These are phyloP conservation scores for Ctenochaetus hawaiiensis DNA, from an alignment of 2,797 vertebrate genomes.

Conservation along the genomic window DNA sequence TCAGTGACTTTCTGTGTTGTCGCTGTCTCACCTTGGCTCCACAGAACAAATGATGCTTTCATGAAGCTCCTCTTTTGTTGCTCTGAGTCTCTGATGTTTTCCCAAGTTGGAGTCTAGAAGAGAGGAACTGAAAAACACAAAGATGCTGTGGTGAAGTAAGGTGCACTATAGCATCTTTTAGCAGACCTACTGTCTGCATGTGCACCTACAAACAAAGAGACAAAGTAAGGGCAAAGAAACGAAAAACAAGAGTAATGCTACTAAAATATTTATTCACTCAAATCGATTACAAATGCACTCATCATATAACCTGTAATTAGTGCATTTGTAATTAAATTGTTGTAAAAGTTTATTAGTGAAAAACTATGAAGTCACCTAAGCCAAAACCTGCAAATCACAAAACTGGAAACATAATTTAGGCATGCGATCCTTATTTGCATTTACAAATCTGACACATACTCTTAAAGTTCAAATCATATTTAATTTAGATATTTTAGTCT, in stretches of 20 bases:
- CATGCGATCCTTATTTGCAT: background rate
- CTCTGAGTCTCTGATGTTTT: background rate
- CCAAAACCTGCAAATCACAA: background rate
- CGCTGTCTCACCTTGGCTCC: constrained; percentile 16
- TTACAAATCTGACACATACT: background rate
- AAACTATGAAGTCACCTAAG: background rate
- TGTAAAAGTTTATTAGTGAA: background rate
- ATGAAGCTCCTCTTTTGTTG: constrained; percentile 3
- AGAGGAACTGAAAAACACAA: constrained; percentile 1
- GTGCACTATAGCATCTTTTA: no score
- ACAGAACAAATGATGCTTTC: constrained; percentile 14
- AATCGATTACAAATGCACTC: background rate
- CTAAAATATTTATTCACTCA: background rate
- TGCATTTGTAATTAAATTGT: background rate
- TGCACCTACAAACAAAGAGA: no score
- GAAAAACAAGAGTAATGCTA: background rate
- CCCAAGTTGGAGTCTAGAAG: background rate
- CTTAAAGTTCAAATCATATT: background rate
- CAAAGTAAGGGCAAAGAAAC: background rate
- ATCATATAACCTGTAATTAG: background rate
- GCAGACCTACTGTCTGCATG: background rate
- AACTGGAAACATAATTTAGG: background rate
- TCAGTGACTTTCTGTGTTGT: constrained; percentile 9
- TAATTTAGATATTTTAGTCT: no score
- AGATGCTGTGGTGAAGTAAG: background rate